A percentile compares a stretch with the other conserved stretches of the same genome.
Conservation (phyloP, 2,888 invertebrate species). For the Tortrix viridana region DNA sequence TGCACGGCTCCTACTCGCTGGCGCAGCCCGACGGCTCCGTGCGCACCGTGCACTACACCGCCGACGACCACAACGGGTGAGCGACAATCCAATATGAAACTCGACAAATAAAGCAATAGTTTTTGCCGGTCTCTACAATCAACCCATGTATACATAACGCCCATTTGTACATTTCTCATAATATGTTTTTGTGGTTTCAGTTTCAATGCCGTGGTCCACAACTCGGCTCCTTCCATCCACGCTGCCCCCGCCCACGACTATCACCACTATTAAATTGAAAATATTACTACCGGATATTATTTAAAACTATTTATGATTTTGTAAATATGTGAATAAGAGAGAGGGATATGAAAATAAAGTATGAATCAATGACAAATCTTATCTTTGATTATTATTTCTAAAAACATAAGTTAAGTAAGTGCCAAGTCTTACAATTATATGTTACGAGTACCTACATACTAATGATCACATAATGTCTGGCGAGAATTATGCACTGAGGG, state of each 20-base stretch:
- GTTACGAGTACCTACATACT: too few relatives aligned
- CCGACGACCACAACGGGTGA: constrained; percentile 80
- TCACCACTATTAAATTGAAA: constrained; percentile 28
- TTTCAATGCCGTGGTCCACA: constrained; percentile 52
- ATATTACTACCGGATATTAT: constrained; percentile 33
- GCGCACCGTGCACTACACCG: constrained; percentile 81
- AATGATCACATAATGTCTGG: too few relatives aligned
- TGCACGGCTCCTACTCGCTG: constrained; percentile 85
- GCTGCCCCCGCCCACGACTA: constrained; percentile 46
- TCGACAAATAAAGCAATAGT: not conserved
- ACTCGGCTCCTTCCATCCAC: constrained; percentile 45
- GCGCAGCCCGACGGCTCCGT: constrained; percentile 82
- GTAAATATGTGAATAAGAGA: constrained; percentile 45
- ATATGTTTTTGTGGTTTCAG: constrained; percentile 38
- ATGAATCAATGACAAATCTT: constrained; percentile 40
- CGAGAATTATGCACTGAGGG: too few relatives aligned
- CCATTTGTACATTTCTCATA: not conserved
- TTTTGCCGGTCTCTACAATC: not conserved
- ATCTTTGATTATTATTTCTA: not conserved
- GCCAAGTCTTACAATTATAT: too few relatives aligned
- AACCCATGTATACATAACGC: too few relatives aligned
- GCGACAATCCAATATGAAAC: constrained; percentile 28
- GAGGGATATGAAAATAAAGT: constrained; percentile 49
- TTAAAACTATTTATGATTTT: constrained; percentile 54
- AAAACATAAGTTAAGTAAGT: not conserved